Base-by-base conservation (phyloP, 2,113 vertebrate species). In the Saimiri boliviensis region DNA sequence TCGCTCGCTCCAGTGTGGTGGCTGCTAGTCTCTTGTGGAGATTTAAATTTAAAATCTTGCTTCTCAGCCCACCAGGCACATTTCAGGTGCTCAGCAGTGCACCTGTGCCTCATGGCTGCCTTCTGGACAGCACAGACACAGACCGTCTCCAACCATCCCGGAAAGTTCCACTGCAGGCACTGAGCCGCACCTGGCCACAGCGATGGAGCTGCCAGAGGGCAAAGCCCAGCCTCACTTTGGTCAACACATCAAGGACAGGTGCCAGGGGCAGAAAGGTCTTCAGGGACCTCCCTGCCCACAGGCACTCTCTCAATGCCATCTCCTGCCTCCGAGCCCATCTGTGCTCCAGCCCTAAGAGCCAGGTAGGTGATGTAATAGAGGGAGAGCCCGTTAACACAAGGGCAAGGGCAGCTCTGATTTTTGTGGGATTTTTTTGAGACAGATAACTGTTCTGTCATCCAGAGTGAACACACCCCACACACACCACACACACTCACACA, bases 1-100 rank as follows among this genome's bases (percentile, higher is more conserved):
- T 14, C 12, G 3, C 1, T 0, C 16, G 23, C 23, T 2, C 3
- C 20, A 6, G 1, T 0, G 11, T 0, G 32, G 12, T 35, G 14
- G 23, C 37, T 21, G 5, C 70, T 23, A 1, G 37, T 54, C 16
- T 56, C 71, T 25, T 12, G 19, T 6, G 60, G 40, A 14, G 0
- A 42, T 37, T 81, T 74, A 58, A 73, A 45, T 52, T 8, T 42
- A 84, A 82, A 45, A 27, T 37, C 35, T 47, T 5, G 20, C 42
- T 37, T 95, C 19, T 70, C 30, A 3, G 49, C 30, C 21, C 37
- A 47, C 6, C 3, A 45, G 16, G 56, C 5, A 35, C 49, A 25
- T 32, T 52, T 12, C 45, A 16, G 13, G 45, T 3, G 12, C 83
- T 58, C 35, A 23, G 8, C 6, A 21, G 35, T 4, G 17, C 40